phyloP scores from a whole-genome alignment of 1,140 invertebrate genomes.

The Pentalonia nigronervosa region DNA sequence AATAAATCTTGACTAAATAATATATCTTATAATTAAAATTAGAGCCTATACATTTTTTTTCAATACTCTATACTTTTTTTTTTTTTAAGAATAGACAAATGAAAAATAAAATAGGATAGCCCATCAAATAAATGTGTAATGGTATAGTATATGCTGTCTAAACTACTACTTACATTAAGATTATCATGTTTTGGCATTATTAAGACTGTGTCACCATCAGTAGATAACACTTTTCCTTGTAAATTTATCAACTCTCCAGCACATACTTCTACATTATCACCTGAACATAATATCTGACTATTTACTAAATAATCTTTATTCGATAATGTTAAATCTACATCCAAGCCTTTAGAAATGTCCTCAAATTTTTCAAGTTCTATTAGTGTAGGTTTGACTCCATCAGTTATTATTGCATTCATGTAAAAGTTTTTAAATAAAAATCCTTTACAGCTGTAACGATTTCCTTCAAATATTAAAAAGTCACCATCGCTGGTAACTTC shows the following conservation, averaged over 20 bases:
- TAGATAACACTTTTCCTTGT: conserved; percentile 90
- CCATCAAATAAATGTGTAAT: neutral
- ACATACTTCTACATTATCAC: conserved; percentile 93
- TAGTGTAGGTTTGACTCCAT: conserved; percentile 91
- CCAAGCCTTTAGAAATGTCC: conserved; percentile 89
- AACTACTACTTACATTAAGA: conserved; percentile 72
- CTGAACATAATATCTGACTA: conserved; percentile 88
- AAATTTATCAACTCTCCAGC: conserved; percentile 95
- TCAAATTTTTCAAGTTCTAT: conserved; percentile 96
- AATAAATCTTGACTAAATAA: no score
- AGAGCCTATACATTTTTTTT: no score
- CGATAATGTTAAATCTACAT: conserved; percentile 74
- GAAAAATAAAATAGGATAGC: no score
- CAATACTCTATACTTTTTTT: no score
- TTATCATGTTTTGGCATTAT: conserved; percentile 97
- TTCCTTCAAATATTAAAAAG: conserved; percentile 95
- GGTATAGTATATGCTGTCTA: neutral
- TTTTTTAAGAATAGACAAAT: no score
- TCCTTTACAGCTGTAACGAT: conserved; percentile 91
- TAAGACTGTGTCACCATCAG: conserved; percentile 94
- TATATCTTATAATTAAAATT: no score
- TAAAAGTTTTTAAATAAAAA: conserved; percentile 97
- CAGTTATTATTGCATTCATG: conserved; percentile 89
- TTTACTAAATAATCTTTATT: conserved; percentile 74
- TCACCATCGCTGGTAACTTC: conserved; percentile 96